Evolutionary conservation across 2,797 vertebrate species (phyloP), one percentile per base, ranked within the genome.

Genomic region (Caiman crocodilus): DNA sequence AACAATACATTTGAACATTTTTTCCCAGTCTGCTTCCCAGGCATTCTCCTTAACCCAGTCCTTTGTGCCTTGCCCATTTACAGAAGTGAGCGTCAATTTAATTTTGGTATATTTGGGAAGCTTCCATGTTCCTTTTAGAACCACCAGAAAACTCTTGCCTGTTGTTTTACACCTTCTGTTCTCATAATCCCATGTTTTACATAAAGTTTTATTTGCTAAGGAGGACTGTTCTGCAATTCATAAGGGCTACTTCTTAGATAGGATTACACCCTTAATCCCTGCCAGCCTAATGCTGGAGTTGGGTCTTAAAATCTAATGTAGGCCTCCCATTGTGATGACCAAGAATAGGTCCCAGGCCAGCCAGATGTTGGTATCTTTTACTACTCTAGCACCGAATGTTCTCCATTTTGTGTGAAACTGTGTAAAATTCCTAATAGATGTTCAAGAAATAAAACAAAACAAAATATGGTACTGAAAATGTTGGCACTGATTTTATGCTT

Each of bases 321-420:
- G n/a, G 26, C 57, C 17, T 76, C 1, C 0, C 60, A 26, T 1
- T 4, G 60, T 86, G 92, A 75, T 6, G 32, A 59, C 93, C 91
- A 67, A 4, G 81, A 56, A 63, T 77, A 76, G 56, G 25, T 0
- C 0, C 67, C 8, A 71, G 65, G 9, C 65, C 82, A 87, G 12
- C 59, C 77, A 88, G 30, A 65, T 84, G 76, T 11, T 6, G 58
- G 89, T 77, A 42, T 65, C 76, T 93, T 79, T 94, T 74, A 80
- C 78, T 92, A 78, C 23, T 88, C 73, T 90, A 88, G 15, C 61
- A 65, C 86, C 92, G 77, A 12, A n/a, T 92, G 63, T 93, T 92
- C 84, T 92, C 26, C 78, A 55, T 93, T 91, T 91, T 90, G 64
- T 32, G n/a, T 84, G 79, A 94, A 96, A 95, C 50, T 26, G 12